These are phyloP conservation scores for Mesorhabditis belari DNA, from an alignment of 2,888 invertebrate genomes.

Conservation along the genomic window DNA sequence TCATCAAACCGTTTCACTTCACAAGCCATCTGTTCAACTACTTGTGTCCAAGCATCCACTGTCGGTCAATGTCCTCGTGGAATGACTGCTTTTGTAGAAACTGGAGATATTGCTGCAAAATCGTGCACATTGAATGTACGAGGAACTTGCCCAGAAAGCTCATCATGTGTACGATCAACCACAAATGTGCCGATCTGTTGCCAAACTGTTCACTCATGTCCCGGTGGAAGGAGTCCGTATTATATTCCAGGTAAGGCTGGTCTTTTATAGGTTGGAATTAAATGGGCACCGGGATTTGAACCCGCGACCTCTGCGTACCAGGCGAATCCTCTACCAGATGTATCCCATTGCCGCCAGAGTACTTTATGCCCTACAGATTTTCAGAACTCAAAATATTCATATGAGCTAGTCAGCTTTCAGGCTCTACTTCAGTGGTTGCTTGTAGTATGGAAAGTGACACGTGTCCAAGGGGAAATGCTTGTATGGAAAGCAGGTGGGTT, in stretches of 20 bases:
- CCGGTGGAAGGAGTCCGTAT: conserved; percentile 40
- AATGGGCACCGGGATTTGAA: too few species aligned
- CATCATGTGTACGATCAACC: conserved; percentile 45
- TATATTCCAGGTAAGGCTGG: conserved; percentile 42
- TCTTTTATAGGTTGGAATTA: too few species aligned
- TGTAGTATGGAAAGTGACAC: conserved; percentile 45
- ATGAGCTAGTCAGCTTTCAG: conserved; percentile 12
- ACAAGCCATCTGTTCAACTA: conserved; percentile 36
- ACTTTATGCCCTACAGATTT: too few species aligned
- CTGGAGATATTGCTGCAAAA: conserved; percentile 28
- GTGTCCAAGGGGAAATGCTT: conserved; percentile 45
- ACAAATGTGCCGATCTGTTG: conserved; percentile 47
- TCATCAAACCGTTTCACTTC: conserved; percentile 45
- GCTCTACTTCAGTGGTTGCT: conserved; percentile 48
- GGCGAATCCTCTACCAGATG: too few species aligned
- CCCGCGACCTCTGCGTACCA: too few species aligned
- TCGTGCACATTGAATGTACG: conserved; percentile 34
- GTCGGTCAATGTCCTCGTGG: conserved; percentile 47
- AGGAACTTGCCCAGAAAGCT: conserved; percentile 40
- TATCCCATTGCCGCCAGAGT: too few species aligned
- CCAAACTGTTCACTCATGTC: conserved; percentile 41
- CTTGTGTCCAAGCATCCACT: conserved; percentile 34
- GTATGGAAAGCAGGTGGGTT: conserved; percentile 41
- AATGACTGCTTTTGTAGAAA: conserved; percentile 39
- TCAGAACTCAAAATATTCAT: too few species aligned